A percentile compares a stretch with the other conserved stretches of the same genome.
Conservation (phyloP, 2,113 vertebrate species). For the Emydura subglobosa region DNA sequence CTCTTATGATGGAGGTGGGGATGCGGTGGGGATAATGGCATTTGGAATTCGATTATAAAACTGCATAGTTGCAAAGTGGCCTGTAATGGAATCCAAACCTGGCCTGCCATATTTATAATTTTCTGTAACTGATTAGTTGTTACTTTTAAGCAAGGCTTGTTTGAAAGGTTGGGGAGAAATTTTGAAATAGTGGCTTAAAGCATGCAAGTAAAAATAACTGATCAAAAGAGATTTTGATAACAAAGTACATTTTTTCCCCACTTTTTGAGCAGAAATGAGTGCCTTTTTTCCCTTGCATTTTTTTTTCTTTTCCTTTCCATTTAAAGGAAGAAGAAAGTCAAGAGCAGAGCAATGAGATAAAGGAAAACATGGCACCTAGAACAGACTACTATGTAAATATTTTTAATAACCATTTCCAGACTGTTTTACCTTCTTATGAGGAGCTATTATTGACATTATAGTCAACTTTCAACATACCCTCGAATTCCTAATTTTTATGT, state of each 20-base stretch:
- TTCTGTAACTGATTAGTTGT: not conserved
- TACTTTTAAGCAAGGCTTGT: not conserved
- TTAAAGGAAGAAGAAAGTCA: slow-evolving; percentile 20
- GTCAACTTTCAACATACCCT: not conserved
- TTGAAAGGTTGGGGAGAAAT: not conserved
- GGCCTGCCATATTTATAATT: not conserved
- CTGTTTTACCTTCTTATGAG: not conserved
- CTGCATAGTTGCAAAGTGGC: not conserved
- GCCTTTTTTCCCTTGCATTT: accelerated
- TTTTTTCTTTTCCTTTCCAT: accelerated
- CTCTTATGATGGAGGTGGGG: not conserved
- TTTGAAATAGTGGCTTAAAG: accelerated
- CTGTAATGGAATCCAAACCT: not conserved
- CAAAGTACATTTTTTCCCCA: not conserved
- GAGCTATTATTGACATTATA: too few species aligned
- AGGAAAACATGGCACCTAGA: not conserved
- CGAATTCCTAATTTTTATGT: not conserved
- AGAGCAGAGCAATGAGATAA: accelerated
- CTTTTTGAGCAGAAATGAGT: not conserved
- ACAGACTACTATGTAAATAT: slow-evolving; percentile 60
- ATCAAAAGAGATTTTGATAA: not conserved
- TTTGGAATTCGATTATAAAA: not conserved
- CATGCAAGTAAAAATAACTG: accelerated
- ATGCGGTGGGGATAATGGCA: not conserved
- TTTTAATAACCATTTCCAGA: accelerated